phyloP scores from a whole-genome alignment of 2,888 invertebrate species.

The Dryocosmus kuriphilus region DNA sequence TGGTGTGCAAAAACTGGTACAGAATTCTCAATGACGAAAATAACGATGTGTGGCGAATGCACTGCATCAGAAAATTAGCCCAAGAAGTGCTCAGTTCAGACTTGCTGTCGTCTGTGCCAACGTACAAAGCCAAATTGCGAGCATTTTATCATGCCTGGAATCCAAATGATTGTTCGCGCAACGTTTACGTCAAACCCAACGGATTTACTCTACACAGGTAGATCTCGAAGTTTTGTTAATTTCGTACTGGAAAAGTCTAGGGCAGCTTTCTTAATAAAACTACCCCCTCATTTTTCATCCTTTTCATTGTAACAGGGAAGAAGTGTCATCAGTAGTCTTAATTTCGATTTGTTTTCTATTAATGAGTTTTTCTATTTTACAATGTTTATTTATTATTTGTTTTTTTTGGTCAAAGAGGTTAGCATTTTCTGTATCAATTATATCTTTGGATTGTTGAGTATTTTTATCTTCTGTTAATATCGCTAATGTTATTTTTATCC shows the following conservation, averaged over 20 bases:
- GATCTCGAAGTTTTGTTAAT: conserved; percentile 14
- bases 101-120: conserved; percentile 90
- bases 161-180: conserved; percentile 96
- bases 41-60: conserved; percentile 96
- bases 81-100: conserved; percentile 94
- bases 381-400: not conserved
- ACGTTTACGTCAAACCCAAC: conserved; percentile 97
- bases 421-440: conserved; percentile 1
- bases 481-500: too few species aligned
- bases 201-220: conserved; percentile 96
- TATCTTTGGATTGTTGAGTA: not conserved
- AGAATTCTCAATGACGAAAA: conserved; percentile 92
- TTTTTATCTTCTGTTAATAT: not conserved
- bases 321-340: not conserved
- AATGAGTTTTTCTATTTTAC: not conserved
- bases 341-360: not conserved
- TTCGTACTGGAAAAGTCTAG: not conserved
- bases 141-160: conserved; percentile 98
- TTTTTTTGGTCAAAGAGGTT: not conserved
- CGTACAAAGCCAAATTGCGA: conserved; percentile 95
- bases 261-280: not conserved
- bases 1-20: conserved; percentile 97
- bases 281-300: not conserved
- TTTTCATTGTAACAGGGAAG: not conserved
- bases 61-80: conserved; percentile 91